phyloP scores from a whole-genome alignment of 2,113 vertebrate genomes.

The Nothobranchius furzeri region DNA sequence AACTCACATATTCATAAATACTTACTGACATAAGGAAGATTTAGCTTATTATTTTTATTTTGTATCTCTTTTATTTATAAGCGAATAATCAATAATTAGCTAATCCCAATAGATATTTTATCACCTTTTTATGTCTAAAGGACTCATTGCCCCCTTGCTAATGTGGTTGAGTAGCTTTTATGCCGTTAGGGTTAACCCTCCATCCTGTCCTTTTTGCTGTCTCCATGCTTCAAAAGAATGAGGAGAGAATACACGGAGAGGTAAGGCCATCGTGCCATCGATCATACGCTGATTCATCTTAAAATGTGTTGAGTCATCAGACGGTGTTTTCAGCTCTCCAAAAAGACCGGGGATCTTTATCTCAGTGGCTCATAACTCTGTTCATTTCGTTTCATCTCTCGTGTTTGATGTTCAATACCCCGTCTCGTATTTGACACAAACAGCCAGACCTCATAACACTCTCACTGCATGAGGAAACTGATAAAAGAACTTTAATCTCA shows the following conservation, averaged over 20 bases:
- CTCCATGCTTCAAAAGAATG: slow-evolving; percentile 85
- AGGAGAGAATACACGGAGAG: slow-evolving; percentile 99
- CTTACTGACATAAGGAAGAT: neutral
- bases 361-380: slow-evolving; percentile 29
- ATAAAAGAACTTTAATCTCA: neutral
- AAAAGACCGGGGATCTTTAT: slow-evolving; percentile 16
- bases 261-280: slow-evolving; percentile 76
- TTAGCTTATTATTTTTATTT: too few species aligned
- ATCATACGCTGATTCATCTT: slow-evolving; percentile 18
- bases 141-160: neutral
- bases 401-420: slow-evolving; percentile 16
- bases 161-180: slow-evolving; percentile 3
- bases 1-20: neutral
- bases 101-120: neutral
- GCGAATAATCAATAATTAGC: neutral
- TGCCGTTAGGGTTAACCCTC: slow-evolving; percentile 7
- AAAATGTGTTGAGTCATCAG: slow-evolving; percentile 23
- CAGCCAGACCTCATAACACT: slow-evolving; percentile 16
- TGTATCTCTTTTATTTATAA: neutral
- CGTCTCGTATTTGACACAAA: slow-evolving; percentile 33
- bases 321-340: slow-evolving; percentile 7
- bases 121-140: neutral
- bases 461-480: slow-evolving; percentile 35
- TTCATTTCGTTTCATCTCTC: slow-evolving; percentile 43
- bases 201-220: slow-evolving; percentile 52